These are phyloP conservation scores for Pteria penguin DNA, from an alignment of 2,888 invertebrate genomes.

Conservation along the genomic window DNA sequence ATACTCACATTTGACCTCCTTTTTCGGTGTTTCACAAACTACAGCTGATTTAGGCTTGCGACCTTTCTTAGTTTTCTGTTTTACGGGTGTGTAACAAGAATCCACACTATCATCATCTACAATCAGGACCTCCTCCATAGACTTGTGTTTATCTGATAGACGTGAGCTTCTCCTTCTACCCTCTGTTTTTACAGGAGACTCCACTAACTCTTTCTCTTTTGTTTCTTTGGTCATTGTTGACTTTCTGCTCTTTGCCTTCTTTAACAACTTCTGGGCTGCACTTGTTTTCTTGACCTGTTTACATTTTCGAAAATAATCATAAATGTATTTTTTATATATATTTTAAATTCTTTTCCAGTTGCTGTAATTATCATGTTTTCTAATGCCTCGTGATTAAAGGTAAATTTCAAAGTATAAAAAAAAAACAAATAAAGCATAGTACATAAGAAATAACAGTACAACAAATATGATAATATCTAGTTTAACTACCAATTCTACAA, in stretches of 20 bases:
- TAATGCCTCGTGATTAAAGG: no score
- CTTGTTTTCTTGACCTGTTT: constrained; percentile 43
- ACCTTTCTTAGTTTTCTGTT: constrained; percentile 30
- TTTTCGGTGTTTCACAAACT: constrained; percentile 24
- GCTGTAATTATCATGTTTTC: no score
- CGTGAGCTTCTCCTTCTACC: constrained; percentile 33
- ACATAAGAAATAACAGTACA: no score
- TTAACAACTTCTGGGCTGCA: constrained; percentile 53
- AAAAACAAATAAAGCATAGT: no score
- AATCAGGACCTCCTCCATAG: constrained; percentile 33
- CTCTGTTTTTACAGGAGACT: background rate
- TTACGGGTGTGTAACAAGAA: constrained; percentile 22
- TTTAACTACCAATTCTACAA: no score
- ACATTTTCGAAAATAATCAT: constrained; percentile 14
- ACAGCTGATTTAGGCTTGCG: constrained; percentile 20
- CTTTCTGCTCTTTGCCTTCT: constrained; percentile 58
- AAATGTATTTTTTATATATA: no score
- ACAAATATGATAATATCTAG: no score
- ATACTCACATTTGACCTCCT: constrained; percentile 14
- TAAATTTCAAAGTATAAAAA: no score
- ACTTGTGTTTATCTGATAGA: constrained; percentile 28
- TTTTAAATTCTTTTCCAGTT: no score
- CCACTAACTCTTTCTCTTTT: constrained; percentile 11
- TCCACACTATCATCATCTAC: constrained; percentile 34
- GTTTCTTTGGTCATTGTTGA: constrained; percentile 30